Conservation (phyloP, 2,113 vertebrate genomes). For the Mesitornis unicolor region DNA sequence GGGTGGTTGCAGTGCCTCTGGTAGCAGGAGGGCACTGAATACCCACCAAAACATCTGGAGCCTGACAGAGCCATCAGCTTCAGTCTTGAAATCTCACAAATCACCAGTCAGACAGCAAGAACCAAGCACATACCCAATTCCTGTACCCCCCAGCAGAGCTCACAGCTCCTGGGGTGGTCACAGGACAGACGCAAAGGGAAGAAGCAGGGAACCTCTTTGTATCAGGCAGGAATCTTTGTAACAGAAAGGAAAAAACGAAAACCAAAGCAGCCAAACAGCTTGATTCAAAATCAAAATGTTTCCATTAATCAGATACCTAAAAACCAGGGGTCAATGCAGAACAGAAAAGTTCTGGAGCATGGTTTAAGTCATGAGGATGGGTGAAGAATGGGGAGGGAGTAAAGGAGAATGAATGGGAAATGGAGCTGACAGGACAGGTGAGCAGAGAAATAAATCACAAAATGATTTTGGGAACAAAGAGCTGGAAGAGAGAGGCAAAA, state of each 20-base stretch:
- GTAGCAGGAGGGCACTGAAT: background rate
- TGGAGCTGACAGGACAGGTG: background rate
- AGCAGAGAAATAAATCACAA: background rate
- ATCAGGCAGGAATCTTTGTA: background rate
- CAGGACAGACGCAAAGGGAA: fast-evolving
- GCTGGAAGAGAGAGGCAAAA: background rate
- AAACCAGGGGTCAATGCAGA: background rate
- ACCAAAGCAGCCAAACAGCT: background rate
- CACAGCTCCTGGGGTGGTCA: background rate
- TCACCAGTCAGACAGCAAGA: background rate
- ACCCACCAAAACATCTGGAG: background rate
- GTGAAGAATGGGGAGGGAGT: too few species aligned
- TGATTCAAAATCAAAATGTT: background rate
- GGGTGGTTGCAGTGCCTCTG: background rate
- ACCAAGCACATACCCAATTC: background rate
- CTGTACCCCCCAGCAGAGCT: background rate
- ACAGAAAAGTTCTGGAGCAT: background rate
- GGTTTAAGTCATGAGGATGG: background rate
- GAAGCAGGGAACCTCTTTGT: background rate
- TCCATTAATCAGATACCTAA: fast-evolving
- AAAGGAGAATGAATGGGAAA: background rate
- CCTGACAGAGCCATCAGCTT: background rate
- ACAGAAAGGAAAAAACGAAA: too few species aligned
- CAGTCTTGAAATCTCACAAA: background rate
- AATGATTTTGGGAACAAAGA: background rate